phyloP scores from a whole-genome alignment of 2,888 invertebrate species.

The Stenchaetothrips biformis region DNA sequence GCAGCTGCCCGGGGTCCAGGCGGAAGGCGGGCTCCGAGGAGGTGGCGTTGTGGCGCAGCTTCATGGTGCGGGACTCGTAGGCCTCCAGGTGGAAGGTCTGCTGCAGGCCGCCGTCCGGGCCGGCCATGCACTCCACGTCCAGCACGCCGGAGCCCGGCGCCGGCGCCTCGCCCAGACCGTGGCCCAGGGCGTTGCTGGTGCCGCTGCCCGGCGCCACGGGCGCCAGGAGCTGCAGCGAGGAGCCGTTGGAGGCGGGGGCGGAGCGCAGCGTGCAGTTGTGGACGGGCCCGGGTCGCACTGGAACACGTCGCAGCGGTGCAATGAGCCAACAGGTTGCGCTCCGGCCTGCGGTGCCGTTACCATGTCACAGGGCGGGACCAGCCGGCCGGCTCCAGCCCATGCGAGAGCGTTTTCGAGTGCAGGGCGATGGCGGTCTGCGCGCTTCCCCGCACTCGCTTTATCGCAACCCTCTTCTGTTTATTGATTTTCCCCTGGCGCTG shows the following conservation, averaged over 20 bases:
- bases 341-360: too few species aligned
- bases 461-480: conserved; percentile 7
- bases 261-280: conserved; percentile 76
- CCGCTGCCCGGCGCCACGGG: conserved; percentile 7
- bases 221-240: conserved; percentile 10
- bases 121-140: conserved; percentile 78
- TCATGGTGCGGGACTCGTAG: conserved; percentile 67
- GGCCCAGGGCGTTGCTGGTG: background rate
- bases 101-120: conserved; percentile 83
- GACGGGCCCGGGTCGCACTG: conserved; percentile 74
- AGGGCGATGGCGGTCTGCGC: too few species aligned
- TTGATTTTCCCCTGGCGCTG: conserved; percentile 7
- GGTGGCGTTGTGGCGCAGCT: conserved; percentile 63
- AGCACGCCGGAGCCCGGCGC: conserved; percentile 51
- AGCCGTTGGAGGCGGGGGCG: conserved; percentile 37
- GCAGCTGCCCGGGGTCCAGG: conserved; percentile 58
- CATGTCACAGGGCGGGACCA: too few species aligned
- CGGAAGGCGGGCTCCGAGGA: conserved; percentile 62
- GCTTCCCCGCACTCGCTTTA: background rate
- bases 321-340: too few species aligned
- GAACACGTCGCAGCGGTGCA: conserved; percentile 39
- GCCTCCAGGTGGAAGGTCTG: conserved; percentile 81
- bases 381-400: too few species aligned
- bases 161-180: background rate
- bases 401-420: background rate